These are phyloP conservation scores for Ctenoplectra terminalis DNA, from an alignment of 1,140 invertebrate species.

Conservation along the genomic window DNA sequence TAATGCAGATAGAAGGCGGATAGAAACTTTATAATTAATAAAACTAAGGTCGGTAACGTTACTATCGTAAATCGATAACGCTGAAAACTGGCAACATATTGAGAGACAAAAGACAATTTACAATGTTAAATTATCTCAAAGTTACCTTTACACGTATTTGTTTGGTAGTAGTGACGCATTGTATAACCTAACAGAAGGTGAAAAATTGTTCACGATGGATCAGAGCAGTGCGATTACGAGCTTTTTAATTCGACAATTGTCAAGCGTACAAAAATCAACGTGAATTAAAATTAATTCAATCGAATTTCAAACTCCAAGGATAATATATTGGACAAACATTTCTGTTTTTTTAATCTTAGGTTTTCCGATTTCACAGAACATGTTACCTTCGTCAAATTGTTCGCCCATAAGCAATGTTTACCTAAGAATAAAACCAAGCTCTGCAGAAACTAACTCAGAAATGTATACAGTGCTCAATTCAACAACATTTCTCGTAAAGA, in stretches of 20 bases:
- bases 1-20: too few species aligned
- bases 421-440: constrained; percentile 72
- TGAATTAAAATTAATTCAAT: background rate
- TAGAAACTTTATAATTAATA: too few species aligned
- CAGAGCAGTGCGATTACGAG: background rate
- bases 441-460: constrained; percentile 50
- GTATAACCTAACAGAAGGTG: background rate
- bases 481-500: constrained; percentile 62
- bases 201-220: background rate
- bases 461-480: constrained; percentile 69
- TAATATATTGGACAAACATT: background rate
- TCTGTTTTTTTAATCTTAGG: background rate
- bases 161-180: background rate
- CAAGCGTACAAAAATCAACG: background rate
- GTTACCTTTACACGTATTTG: background rate
- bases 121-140: background rate
- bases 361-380: background rate
- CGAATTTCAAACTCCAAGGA: too few species aligned
- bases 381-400: background rate
- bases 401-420: constrained; percentile 64
- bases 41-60: too few species aligned
- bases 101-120: background rate
- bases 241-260: background rate
- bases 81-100: too few species aligned
- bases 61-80: too few species aligned